phyloP scores from a whole-genome alignment of 2,113 vertebrate species.

The Galeopterus variegatus region DNA sequence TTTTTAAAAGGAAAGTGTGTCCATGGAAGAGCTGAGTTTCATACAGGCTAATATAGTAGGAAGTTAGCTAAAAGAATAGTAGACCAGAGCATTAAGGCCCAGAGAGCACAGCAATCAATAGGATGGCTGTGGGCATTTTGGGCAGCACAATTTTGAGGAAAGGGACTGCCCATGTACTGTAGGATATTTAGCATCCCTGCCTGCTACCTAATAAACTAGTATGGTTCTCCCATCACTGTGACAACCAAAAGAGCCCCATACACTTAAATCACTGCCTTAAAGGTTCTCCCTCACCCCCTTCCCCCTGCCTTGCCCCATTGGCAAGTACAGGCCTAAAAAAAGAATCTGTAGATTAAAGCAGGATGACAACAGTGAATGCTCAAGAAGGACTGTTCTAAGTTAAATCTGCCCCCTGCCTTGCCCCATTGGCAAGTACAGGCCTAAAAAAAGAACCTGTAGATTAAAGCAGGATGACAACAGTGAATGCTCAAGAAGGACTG shows the following conservation, averaged over 20 bases:
- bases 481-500: neutral
- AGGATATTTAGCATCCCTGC: neutral
- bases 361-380: neutral
- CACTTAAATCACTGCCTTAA: neutral
- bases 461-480: neutral
- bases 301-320: accelerated
- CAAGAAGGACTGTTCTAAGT: neutral
- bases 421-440: neutral
- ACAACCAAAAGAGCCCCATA: neutral
- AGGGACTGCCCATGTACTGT: neutral
- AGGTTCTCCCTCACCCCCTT: neutral
- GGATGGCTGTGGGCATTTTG: neutral
- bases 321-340: neutral
- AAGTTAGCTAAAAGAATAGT: neutral
- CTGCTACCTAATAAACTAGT: neutral
- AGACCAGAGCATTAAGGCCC: neutral
- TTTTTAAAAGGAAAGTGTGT: neutral
- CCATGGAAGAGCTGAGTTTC: neutral
- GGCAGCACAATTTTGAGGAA: neutral
- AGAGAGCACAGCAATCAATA: neutral
- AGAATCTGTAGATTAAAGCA: neutral
- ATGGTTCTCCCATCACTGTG: neutral
- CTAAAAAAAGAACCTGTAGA: neutral
- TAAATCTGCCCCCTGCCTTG: no score
- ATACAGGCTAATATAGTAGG: neutral